Conservation (phyloP, 2,797 vertebrate genomes). For the Vespertilio murinus region DNA sequence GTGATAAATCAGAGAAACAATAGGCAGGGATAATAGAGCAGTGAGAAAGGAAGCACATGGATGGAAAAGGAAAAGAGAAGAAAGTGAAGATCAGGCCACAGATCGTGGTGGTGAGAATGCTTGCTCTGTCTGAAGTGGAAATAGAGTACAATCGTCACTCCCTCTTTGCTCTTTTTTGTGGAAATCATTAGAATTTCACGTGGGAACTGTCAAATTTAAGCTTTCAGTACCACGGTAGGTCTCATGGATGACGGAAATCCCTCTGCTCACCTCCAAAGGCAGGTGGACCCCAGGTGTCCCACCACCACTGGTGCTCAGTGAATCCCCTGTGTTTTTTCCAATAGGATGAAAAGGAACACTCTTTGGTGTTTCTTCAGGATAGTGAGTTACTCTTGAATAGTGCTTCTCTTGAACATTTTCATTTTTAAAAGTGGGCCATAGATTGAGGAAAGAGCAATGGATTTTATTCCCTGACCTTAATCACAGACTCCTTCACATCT, state of each 20-base stretch:
- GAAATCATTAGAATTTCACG: constrained; percentile 41
- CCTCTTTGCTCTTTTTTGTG: background rate
- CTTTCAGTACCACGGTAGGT: background rate
- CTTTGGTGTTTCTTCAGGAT: background rate
- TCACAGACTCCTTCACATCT: background rate
- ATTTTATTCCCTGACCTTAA: background rate
- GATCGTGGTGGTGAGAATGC: constrained; percentile 32
- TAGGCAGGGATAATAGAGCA: constrained; percentile 42
- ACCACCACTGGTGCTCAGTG: background rate
- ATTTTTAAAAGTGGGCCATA: background rate
- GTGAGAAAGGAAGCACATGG: constrained; percentile 34
- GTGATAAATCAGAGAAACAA: constrained; percentile 63
- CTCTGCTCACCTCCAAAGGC: constrained; percentile 25
- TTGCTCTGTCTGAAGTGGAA: constrained; percentile 55
- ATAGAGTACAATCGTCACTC: background rate
- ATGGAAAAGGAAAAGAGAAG: constrained; percentile 43
- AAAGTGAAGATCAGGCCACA: background rate
- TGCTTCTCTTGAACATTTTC: background rate
- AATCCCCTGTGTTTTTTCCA: background rate
- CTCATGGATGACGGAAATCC: background rate
- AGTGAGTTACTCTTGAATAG: background rate
- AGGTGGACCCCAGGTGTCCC: background rate
- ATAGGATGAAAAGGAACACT: background rate
- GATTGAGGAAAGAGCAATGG: background rate
- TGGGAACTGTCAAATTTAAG: background rate